Evolutionary conservation across 2,113 vertebrate species (phyloP).

Genomic region (Platysternon megacephalum): DNA sequence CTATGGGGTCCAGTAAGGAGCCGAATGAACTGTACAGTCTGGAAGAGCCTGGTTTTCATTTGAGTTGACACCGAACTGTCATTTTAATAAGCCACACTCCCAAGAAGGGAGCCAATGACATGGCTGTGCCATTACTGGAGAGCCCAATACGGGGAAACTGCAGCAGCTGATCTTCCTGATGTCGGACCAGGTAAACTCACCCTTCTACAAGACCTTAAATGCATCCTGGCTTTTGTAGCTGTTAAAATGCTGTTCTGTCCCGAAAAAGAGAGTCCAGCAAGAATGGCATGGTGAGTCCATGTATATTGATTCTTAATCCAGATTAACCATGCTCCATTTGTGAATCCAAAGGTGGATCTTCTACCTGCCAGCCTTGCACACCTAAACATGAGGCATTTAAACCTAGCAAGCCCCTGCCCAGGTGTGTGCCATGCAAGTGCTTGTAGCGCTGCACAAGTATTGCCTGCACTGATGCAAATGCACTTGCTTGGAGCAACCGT

Average conservation of each 20-base stretch:
- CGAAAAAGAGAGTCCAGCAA: neutral
- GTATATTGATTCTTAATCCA: neutral
- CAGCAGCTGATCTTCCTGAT: neutral
- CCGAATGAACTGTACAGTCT: too few relatives aligned
- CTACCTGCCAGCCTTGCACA: too few relatives aligned
- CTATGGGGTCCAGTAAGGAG: neutral
- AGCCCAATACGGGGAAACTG: neutral
- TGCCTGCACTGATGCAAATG: too few relatives aligned
- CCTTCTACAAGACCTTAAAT: fast-evolving
- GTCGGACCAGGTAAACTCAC: neutral
- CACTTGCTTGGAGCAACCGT: neutral
- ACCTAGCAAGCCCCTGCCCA: neutral
- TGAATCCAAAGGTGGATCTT: too few relatives aligned
- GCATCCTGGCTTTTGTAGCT: neutral
- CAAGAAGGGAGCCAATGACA: too few relatives aligned
- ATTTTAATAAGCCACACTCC: too few relatives aligned
- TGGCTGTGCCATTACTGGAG: too few relatives aligned
- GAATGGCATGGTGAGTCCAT: neutral
- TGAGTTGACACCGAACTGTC: too few relatives aligned
- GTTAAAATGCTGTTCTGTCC: neutral
- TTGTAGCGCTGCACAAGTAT: neutral
- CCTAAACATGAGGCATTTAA: neutral
- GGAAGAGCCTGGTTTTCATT: too few relatives aligned
- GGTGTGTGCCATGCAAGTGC: neutral
- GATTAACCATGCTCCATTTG: too few relatives aligned